Conservation (phyloP, 2,113 vertebrate species). For the Tupaia tana region DNA sequence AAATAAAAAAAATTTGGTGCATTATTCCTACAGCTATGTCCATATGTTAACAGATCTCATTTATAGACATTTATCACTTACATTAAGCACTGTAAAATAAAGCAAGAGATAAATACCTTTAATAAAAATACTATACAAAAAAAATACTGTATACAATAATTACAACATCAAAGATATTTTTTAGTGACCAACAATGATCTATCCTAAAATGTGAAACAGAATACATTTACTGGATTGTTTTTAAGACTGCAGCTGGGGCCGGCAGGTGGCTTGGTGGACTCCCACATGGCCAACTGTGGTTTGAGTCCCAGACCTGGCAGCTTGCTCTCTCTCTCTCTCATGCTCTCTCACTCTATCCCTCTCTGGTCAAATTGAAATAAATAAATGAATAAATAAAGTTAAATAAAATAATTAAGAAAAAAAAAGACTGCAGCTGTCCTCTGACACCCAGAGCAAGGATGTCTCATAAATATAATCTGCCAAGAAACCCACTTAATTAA, state of each 20-base stretch:
- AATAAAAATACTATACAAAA: neutral
- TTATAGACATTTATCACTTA: conserved; percentile 36
- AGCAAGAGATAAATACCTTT: conserved; percentile 40
- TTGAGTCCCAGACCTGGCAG: too few species aligned
- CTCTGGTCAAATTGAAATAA: too few species aligned
- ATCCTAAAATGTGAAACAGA: conserved; percentile 7
- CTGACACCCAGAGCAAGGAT: conserved; percentile 26
- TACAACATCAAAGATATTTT: conserved; percentile 3
- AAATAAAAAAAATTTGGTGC: neutral
- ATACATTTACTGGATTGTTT: conserved; percentile 60
- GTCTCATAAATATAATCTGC: neutral
- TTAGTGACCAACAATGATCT: neutral
- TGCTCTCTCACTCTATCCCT: too few species aligned
- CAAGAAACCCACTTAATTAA: neutral
- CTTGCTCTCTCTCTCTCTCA: too few species aligned
- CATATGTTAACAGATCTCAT: neutral
- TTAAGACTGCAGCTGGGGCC: conserved; percentile 30
- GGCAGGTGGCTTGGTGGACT: too few species aligned
- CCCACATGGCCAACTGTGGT: too few species aligned
- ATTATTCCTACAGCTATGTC: neutral
- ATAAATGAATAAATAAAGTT: too few species aligned
- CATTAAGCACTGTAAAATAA: neutral
- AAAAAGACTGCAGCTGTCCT: conserved; percentile 39
- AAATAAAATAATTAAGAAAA: too few species aligned
- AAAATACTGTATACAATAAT: conserved; percentile 36